A percentile compares a stretch with the other conserved stretches of the same genome.
These are phyloP conservation scores for Sterna hirundo DNA, from an alignment of 2,113 vertebrate species.

Conservation along the genomic window DNA sequence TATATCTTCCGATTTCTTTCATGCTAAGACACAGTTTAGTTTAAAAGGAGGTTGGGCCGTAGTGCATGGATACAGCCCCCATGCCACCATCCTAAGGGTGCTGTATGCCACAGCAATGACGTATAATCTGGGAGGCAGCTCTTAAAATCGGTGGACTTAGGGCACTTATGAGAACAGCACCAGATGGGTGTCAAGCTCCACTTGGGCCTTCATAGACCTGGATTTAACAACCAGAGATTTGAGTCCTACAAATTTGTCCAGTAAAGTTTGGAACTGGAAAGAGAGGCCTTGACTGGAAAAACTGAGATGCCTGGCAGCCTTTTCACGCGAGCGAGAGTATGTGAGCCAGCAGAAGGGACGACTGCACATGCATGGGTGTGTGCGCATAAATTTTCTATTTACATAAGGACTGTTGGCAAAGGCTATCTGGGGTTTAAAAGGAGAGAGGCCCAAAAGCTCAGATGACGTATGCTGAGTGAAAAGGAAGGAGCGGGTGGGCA, in stretches of 20 bases:
- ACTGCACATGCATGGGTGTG: constrained; percentile 33
- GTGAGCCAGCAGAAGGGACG: constrained; percentile 32
- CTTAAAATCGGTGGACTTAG: neutral
- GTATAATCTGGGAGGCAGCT: neutral
- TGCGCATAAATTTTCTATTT: constrained; percentile 48
- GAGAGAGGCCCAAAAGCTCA: neutral
- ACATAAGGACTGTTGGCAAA: constrained; percentile 28
- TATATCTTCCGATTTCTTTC: neutral
- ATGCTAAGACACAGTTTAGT: neutral
- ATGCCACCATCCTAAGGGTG: neutral
- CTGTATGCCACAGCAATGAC: neutral
- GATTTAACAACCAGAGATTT: neutral
- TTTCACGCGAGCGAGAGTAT: neutral
- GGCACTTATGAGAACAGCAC: fast-evolving
- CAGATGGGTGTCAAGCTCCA: neutral
- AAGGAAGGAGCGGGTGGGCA: neutral
- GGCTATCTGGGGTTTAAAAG: neutral
- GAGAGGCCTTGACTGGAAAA: neutral
- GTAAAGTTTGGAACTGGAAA: neutral
- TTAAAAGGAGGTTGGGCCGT: neutral
- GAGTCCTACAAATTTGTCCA: neutral
- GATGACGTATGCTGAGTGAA: neutral
- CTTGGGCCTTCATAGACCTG: neutral
- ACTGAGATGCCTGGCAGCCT: neutral
- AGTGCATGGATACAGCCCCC: neutral